Evolutionary conservation across 2,113 vertebrate genomes (phyloP), one percentile per base, ranked within the genome.

Genomic region (Rostratula benghalensis): DNA sequence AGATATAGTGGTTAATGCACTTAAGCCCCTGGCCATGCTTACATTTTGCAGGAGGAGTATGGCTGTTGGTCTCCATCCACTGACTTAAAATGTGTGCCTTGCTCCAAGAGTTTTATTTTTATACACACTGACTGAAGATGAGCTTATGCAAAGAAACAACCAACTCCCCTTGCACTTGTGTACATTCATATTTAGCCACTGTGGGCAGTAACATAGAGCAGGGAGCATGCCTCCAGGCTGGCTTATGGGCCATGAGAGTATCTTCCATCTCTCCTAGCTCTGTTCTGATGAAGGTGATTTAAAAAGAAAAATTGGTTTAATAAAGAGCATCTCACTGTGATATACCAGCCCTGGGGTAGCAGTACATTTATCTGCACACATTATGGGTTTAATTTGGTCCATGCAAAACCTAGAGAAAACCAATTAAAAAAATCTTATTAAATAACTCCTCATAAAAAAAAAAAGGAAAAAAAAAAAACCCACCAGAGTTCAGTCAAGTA

Each of bases 301-400:
- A 18, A 79, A 94, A 94, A 95, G 95, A 96, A 89, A 93, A 94
- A 96, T 81, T 22, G 73, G 87, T 92, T 97, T 94, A 96, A 96
- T 95, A 95, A 97, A 84, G 60, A 89, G 20, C 57, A 35, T 75
- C 81, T 94, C 61, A 75, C 77, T 84, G 93, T 91, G 74, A 94
- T 70, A 30, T 46, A 82, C 51, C 80, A 79, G 76, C 69, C 73
- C 51, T 60, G 61, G 88, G 51, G 54, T 43, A 64, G 48, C 33
- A 51, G 56, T 12, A 31, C 83, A 43, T 94, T 94, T 78, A 31
- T 96, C 95, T 94, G 79, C 35, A 60, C 54, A 86, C 27, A 63
- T 88, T 90, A 93, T 89, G 83, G 73, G 31, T 90, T 96, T 96
- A 71, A 95, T 96, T 86, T 87, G 83, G 86, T 75, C 75, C 83